Conservation (phyloP, 2,113 vertebrate species). For the Panurus biarmicus region DNA sequence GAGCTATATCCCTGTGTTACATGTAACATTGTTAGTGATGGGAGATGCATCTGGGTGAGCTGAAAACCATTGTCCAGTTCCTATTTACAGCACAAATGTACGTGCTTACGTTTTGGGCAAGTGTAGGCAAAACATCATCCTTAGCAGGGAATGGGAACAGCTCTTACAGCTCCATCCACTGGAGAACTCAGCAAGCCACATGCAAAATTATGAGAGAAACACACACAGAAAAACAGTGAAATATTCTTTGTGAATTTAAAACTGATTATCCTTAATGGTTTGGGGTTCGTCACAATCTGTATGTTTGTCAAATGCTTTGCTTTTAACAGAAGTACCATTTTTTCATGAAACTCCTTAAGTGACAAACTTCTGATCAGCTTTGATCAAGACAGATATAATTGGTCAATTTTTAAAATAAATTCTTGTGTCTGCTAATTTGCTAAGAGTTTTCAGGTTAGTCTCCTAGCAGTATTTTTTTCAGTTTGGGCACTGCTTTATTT, state of each 20-base stretch:
- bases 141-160: background rate
- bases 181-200: background rate
- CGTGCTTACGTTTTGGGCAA: accelerated
- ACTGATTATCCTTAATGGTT: background rate
- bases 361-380: background rate
- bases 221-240: background rate
- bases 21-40: background rate
- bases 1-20: accelerated
- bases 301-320: background rate
- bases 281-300: background rate
- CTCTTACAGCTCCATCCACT: background rate
- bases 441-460: background rate
- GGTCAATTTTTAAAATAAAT: background rate
- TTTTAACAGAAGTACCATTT: background rate
- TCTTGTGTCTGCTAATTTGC: background rate
- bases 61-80: background rate
- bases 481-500: background rate
- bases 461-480: background rate
- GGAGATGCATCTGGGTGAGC: background rate
- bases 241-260: background rate
- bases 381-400: background rate
- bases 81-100: background rate
- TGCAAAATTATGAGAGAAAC: background rate
- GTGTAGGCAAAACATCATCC: background rate
- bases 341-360: background rate